A percentile compares a stretch with the other conserved stretches of the same genome.
Evolutionary conservation across 2,113 vertebrate species (phyloP).

Genomic region (Notechis scutatus): DNA sequence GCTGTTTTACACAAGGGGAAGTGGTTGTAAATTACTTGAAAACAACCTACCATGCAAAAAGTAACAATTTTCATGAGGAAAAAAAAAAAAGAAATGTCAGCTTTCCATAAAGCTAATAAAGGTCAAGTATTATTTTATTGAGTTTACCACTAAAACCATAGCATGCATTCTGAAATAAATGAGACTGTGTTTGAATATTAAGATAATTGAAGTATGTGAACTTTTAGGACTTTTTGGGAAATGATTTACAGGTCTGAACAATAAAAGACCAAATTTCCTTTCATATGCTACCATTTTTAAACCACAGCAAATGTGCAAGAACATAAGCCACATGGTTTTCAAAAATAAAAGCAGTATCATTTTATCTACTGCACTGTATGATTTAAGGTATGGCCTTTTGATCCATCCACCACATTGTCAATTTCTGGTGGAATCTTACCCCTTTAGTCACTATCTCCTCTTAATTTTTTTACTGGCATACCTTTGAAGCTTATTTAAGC

Average conservation of each 20-base stretch:
- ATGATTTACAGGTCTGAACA: not conserved
- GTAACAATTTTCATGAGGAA: not conserved
- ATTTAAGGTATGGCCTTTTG: not conserved
- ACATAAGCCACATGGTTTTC: not conserved
- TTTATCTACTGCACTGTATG: not conserved
- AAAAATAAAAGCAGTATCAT: not conserved
- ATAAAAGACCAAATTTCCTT: not conserved
- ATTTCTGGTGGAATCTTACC: not conserved
- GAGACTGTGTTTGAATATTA: not conserved
- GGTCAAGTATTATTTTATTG: not conserved
- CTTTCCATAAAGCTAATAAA: not conserved
- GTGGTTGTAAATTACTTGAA: not conserved
- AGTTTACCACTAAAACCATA: not conserved
- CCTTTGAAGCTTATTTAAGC: too few relatives aligned
- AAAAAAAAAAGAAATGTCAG: not conserved
- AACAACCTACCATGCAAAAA: not conserved
- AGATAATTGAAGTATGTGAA: not conserved
- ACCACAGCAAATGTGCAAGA: not conserved
- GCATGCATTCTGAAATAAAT: not conserved
- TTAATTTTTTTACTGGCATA: not conserved
- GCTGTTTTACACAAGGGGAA: not conserved
- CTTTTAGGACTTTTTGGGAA: not conserved
- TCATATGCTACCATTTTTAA: not conserved
- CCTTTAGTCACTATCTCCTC: not conserved
- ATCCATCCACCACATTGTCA: not conserved